phyloP scores from a whole-genome alignment of 2,888 invertebrate genomes.

The Thelaira solivaga region DNA sequence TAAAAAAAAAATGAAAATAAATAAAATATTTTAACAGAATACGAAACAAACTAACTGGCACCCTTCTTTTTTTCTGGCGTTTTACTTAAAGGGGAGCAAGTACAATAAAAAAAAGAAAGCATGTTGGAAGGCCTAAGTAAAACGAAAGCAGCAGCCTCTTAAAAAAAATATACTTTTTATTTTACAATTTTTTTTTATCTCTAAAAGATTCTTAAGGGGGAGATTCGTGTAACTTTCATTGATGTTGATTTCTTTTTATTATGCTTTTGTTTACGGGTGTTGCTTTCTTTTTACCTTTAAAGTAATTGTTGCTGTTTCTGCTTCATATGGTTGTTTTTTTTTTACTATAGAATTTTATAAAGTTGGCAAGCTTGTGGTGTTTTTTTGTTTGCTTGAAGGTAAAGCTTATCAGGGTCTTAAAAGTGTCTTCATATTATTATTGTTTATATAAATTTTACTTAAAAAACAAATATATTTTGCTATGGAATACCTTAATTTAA shows the following conservation, averaged over 20 bases:
- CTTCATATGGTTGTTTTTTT: no score
- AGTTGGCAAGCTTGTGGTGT: no score
- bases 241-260: background rate
- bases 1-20: background rate
- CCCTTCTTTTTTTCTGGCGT: background rate
- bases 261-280: background rate
- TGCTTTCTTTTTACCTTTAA: background rate
- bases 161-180: no score
- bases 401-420: no score
- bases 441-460: no score
- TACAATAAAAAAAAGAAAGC: background rate
- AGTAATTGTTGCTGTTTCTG: slow-evolving; percentile 12
- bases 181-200: background rate
- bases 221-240: background rate
- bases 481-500: no score
- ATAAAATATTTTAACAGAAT: background rate
- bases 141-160: no score
- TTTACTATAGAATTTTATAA: no score
- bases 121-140: no score
- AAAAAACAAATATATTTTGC: no score
- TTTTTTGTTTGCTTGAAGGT: no score
- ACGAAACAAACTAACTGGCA: background rate
- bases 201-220: background rate
- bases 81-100: background rate
- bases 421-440: no score